Base-by-base conservation (phyloP, 2,113 vertebrate species). In the Balaeniceps rex region DNA sequence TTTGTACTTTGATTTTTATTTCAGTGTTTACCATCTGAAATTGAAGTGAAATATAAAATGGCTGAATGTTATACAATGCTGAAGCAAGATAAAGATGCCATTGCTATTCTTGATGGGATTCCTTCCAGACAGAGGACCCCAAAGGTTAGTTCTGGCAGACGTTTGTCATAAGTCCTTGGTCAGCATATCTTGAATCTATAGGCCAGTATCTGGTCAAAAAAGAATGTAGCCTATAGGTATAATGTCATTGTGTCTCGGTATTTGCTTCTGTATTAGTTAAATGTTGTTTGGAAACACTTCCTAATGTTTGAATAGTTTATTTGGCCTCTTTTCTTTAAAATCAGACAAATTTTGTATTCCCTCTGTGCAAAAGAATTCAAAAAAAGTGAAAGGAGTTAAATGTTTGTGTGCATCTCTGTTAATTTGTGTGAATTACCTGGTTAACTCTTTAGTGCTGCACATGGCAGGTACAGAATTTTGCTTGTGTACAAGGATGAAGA, bases 11-110 rank as follows among this genome's bases (percentile, higher is more conserved):
- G 71, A 10, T 31, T 90, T 97, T 64, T 57, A 4, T 97, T 94
- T 57, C 86, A 99, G 99, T 99, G 99, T 97, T 98, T 99, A 83
- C 99, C 99, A 0, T 99, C 99, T 82, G 99, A 99, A 98, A 99
- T 99, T 83, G 99, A 99, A 97, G 99, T 99, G 26, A 99, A 99
- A 91, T 99, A 99, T 95, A 99, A 99, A 97, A 99, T 99, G 97
- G 99, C 99, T 46, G 99, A 99, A 88, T 99, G 99, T 79, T 99
- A 99, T 51, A 99, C 99, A 14, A 99, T 99, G 98, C 92, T 99
- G 91, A 99, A 99, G 94, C 98, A 99, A 96, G 99, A 99, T 96
- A 99, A 99, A 98, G 99, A 99, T 96, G 99, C 99, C 49, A 99
- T 99, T 46, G 99, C 99, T 47, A 98, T 99, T 93, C 98, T 99